Percentiles rank a stretch among this genome's conserved stretches.
Conservation (phyloP, 2,888 invertebrate genomes). For the Caenorhabditis doughertyi region DNA sequence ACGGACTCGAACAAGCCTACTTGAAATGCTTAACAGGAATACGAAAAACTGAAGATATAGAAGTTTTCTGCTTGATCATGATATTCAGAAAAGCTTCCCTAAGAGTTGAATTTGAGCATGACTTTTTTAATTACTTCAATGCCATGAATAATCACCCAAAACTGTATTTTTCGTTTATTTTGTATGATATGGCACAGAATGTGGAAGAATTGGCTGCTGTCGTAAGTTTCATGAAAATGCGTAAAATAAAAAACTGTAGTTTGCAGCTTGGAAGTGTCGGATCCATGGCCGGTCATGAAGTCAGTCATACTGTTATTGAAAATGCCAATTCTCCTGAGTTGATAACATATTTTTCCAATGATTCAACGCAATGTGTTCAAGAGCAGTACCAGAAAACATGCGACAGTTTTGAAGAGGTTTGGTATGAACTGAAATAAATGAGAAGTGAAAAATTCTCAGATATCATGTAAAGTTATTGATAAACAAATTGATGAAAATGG, state of each 20-base stretch:
- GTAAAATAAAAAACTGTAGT: not conserved
- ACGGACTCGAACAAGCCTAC: not conserved
- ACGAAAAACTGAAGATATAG: not conserved
- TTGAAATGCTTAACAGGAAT: not conserved
- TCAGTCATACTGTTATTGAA: constrained; percentile 33
- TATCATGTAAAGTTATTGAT: not conserved
- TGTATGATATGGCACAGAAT: constrained; percentile 11
- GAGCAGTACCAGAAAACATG: constrained; percentile 34
- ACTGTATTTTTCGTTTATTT: not conserved
- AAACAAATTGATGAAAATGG: constrained; percentile 45
- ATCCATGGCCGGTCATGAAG: constrained; percentile 33
- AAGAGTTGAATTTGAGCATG: not conserved
- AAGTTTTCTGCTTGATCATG: not conserved
- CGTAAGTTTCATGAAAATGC: not conserved
- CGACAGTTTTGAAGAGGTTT: constrained; percentile 17
- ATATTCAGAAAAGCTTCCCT: not conserved
- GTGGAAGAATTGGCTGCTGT: not conserved
- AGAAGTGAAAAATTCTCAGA: not conserved
- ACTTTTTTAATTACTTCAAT: constrained; percentile 6
- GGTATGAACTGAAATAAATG: no score
- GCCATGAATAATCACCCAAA: constrained; percentile 4
- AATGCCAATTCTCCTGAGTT: not conserved
- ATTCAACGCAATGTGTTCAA: constrained; percentile 22
- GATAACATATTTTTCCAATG: constrained; percentile 12
- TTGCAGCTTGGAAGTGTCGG: constrained; percentile 23